A percentile compares a stretch with the other conserved stretches of the same genome.
Evolutionary conservation across 2,888 invertebrate genomes (phyloP).

Genomic region (Rhabditophanes sp.): DNA sequence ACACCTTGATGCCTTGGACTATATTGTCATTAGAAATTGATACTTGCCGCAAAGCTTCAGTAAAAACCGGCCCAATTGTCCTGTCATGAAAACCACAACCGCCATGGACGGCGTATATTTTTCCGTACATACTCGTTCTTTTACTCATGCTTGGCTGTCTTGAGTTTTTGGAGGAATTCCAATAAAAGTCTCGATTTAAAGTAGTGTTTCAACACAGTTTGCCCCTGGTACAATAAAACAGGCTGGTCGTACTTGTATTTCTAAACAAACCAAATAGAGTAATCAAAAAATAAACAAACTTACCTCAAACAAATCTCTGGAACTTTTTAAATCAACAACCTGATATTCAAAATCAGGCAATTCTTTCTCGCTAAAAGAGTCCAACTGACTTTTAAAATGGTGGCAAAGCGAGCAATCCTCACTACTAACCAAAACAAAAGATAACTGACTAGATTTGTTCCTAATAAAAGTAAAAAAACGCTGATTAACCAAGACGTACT

Average conservation of each 20-base stretch:
- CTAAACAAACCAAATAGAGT: no score
- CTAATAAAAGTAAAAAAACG: no score
- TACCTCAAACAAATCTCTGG: constrained; percentile 1
- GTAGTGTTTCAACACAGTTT: not conserved
- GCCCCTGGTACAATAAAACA: not conserved
- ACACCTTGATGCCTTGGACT: constrained; percentile 19
- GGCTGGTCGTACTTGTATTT: constrained; percentile 3
- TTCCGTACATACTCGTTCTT: no score
- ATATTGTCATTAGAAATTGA: constrained; percentile 7
- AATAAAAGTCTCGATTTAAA: not conserved
- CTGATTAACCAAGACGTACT: no score
- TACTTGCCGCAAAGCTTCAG: constrained; percentile 4
- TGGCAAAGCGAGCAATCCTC: constrained; percentile 1
- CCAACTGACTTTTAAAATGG: constrained; percentile 1
- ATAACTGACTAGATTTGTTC: no score
- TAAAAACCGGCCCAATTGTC: constrained; percentile 9
- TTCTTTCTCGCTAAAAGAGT: not conserved
- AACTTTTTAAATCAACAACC: not conserved
- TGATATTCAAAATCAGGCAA: not conserved
- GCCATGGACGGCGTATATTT: constrained; percentile 8
- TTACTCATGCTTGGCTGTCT: no score
- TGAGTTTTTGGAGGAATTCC: constrained; percentile 2
- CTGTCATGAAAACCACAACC: constrained; percentile 5
- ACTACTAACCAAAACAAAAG: no score
- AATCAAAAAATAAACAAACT: not conserved